Evolutionary conservation across 2,113 vertebrate genomes (phyloP).

Genomic region (Silurus asotus): DNA sequence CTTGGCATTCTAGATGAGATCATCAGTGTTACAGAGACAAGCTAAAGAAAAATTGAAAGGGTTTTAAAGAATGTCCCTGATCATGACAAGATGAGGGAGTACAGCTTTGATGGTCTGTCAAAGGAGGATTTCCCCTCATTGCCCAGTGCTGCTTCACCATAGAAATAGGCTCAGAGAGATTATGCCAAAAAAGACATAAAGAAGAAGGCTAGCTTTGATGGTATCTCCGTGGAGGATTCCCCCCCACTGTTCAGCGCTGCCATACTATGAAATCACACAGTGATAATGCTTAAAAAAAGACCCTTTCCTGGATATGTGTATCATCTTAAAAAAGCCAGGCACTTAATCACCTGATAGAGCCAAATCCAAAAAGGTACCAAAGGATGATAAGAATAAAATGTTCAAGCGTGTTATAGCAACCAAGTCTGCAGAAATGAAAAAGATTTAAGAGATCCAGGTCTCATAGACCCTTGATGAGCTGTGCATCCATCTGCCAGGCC

Average conservation of each 20-base stretch:
- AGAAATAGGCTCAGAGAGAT: constrained; percentile 39
- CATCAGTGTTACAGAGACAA: constrained; percentile 6
- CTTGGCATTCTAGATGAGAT: constrained; percentile 9
- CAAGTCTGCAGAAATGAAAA: constrained; percentile 8
- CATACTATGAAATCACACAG: constrained; percentile 30
- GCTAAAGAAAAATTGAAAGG: constrained; percentile 26
- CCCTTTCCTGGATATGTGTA: background rate
- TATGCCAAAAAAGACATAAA: constrained; percentile 29
- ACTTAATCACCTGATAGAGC: background rate
- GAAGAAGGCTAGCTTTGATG: constrained; percentile 25
- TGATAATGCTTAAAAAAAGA: background rate
- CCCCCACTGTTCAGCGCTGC: constrained; percentile 15
- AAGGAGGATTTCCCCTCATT: constrained; percentile 35
- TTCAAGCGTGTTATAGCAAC: background rate
- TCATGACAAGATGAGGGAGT: constrained; percentile 40
- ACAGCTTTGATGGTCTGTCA: background rate
- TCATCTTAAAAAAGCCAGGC: background rate
- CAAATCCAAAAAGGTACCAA: constrained; percentile 13
- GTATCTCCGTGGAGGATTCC: constrained; percentile 33
- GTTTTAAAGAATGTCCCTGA: constrained; percentile 27
- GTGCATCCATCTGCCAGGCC: background rate
- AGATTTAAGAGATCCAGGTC: constrained; percentile 4
- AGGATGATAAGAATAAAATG: background rate
- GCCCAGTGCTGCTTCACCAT: constrained; percentile 34
- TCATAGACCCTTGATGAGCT: constrained; percentile 26